These are phyloP conservation scores for Callospermophilus lateralis DNA, from an alignment of 2,113 vertebrate species.

Conservation along the genomic window DNA sequence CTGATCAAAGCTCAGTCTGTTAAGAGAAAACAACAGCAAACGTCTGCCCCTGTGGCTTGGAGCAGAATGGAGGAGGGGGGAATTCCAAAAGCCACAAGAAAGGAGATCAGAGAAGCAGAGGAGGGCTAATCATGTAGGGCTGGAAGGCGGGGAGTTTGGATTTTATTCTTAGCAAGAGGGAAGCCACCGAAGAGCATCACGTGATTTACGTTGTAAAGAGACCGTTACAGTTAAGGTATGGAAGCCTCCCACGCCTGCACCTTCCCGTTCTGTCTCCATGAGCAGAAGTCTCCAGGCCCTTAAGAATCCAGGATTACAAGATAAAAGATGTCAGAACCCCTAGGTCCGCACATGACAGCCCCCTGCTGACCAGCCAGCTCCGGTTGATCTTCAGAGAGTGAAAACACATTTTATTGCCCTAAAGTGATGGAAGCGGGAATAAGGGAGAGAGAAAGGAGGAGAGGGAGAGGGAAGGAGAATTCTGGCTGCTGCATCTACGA, in stretches of 20 bases:
- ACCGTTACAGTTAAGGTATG: not conserved
- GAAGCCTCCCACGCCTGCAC: not conserved
- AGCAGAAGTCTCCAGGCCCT: not conserved
- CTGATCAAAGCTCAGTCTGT: not conserved
- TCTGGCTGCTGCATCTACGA: not conserved
- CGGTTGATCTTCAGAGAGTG: not conserved
- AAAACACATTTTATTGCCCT: not conserved
- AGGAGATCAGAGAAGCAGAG: not conserved
- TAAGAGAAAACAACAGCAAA: not conserved
- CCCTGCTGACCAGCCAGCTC: not conserved
- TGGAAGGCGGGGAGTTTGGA: not conserved
- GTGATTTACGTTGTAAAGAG: slow-evolving; percentile 28
- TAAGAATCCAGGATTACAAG: not conserved
- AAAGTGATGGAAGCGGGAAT: not conserved
- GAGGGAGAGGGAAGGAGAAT: not conserved
- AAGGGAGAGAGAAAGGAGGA: not conserved
- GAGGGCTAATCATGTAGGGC: not conserved
- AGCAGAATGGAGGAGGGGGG: not conserved
- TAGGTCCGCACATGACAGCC: not conserved
- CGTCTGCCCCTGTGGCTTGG: not conserved
- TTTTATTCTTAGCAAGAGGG: not conserved
- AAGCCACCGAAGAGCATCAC: not conserved
- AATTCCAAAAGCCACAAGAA: not conserved
- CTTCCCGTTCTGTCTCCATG: not conserved
- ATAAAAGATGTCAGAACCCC: not conserved